Conservation (phyloP, 2,113 vertebrate species). For the Gobius niger region DNA sequence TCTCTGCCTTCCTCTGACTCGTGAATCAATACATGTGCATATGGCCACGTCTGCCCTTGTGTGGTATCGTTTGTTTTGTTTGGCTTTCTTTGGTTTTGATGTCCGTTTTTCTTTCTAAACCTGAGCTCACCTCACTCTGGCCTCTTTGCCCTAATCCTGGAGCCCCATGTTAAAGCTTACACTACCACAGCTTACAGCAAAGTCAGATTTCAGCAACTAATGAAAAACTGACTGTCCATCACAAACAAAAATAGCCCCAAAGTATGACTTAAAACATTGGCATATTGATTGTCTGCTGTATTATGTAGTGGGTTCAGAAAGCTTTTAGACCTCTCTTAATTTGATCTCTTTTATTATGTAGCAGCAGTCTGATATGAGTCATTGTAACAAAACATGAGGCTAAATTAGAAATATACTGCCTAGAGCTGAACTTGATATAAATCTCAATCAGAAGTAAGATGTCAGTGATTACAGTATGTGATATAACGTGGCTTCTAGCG, state of each 20-base stretch:
- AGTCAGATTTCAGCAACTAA: slow-evolving; percentile 42
- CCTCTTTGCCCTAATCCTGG: slow-evolving; percentile 49
- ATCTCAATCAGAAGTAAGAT: too few species aligned
- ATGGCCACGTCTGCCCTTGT: slow-evolving; percentile 9
- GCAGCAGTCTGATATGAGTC: too few species aligned
- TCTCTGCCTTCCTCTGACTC: slow-evolving; percentile 12
- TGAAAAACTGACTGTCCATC: slow-evolving; percentile 24
- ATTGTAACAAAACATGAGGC: too few species aligned
- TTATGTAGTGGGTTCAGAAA: too few species aligned
- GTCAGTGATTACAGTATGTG: too few species aligned
- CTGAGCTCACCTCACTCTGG: slow-evolving; percentile 10
- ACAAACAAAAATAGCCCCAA: background rate
- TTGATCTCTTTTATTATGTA: too few species aligned
- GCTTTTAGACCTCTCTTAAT: too few species aligned
- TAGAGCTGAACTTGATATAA: too few species aligned
- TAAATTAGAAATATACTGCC: too few species aligned
- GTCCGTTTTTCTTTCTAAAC: background rate
- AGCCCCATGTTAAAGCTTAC: slow-evolving; percentile 27
- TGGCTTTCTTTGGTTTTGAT: background rate
- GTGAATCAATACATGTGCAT: slow-evolving; percentile 17
- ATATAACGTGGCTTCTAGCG: too few species aligned
- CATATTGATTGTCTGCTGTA: background rate
- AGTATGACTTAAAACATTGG: background rate
- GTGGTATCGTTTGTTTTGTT: background rate
- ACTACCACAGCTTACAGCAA: slow-evolving; percentile 39